These are phyloP conservation scores for Nibea coibor DNA, from an alignment of 2,113 vertebrate species.

Conservation along the genomic window DNA sequence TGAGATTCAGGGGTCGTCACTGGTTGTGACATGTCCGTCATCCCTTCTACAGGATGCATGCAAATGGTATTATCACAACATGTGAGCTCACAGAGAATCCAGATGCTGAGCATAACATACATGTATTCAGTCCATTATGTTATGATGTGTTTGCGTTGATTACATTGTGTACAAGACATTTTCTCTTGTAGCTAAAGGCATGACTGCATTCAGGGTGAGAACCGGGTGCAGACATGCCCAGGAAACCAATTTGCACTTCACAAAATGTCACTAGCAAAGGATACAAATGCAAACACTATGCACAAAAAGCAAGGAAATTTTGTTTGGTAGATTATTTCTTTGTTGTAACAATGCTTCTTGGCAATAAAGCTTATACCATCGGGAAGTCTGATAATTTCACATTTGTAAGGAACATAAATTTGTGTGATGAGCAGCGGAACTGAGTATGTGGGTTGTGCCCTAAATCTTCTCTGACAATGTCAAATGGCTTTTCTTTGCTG, in stretches of 20 bases:
- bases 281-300: too few relatives aligned
- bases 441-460: too few relatives aligned
- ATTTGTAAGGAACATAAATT: too few relatives aligned
- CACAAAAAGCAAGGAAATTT: too few relatives aligned
- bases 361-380: too few relatives aligned
- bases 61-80: constrained; percentile 17
- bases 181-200: background rate
- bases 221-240: background rate
- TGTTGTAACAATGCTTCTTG: too few relatives aligned
- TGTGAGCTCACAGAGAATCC: background rate
- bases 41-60: background rate
- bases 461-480: too few relatives aligned
- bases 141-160: background rate
- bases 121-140: background rate
- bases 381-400: too few relatives aligned
- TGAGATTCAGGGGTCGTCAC: constrained; percentile 5
- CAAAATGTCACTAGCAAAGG: background rate
- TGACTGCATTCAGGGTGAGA: background rate
- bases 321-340: too few relatives aligned
- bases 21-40: constrained; percentile 25
- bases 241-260: background rate
- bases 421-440: too few relatives aligned
- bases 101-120: background rate
- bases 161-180: background rate
- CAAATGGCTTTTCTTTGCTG: too few relatives aligned